These are phyloP conservation scores for Ascaphus truei DNA, from an alignment of 2,113 vertebrate genomes.

Conservation along the genomic window DNA sequence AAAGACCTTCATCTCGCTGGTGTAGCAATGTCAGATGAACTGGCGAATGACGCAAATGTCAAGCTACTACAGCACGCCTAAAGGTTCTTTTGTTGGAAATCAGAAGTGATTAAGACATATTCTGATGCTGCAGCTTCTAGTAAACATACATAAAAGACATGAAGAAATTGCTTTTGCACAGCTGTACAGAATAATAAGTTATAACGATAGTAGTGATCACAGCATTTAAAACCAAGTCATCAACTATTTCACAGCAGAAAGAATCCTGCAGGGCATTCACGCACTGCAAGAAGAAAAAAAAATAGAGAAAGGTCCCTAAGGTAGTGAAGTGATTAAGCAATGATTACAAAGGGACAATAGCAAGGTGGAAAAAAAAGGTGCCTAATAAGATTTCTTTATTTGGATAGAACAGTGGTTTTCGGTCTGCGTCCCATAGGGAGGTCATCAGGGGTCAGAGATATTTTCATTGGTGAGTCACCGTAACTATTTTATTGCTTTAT, in stretches of 20 bases:
- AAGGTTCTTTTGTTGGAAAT: conserved; percentile 37
- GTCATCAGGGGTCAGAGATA: too few species aligned
- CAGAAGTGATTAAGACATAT: conserved; percentile 25
- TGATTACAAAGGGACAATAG: conserved; percentile 2
- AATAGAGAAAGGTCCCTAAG: conserved; percentile 1
- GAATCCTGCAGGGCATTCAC: conserved; percentile 11
- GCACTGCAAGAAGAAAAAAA: conserved; percentile 1
- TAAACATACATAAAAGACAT: conserved; percentile 10
- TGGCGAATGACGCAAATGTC: conserved; percentile 38
- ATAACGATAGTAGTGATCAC: conserved; percentile 26
- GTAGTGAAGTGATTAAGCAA: conserved; percentile 16
- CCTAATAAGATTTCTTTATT: background rate
- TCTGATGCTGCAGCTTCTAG: conserved; percentile 13
- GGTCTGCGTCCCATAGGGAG: too few species aligned
- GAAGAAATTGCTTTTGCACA: conserved; percentile 12
- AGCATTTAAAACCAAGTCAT: conserved; percentile 28
- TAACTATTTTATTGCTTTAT: too few species aligned
- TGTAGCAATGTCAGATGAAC: conserved; percentile 36
- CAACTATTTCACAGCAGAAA: conserved; percentile 7
- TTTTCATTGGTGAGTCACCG: too few species aligned
- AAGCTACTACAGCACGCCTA: conserved; percentile 12
- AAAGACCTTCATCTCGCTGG: conserved; percentile 22
- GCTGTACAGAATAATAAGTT: conserved; percentile 31
- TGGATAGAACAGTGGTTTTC: background rate
- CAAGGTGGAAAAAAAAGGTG: conserved; percentile 20